Base-by-base conservation (phyloP, 2,797 vertebrate genomes). In the Dryobates pubescens region DNA sequence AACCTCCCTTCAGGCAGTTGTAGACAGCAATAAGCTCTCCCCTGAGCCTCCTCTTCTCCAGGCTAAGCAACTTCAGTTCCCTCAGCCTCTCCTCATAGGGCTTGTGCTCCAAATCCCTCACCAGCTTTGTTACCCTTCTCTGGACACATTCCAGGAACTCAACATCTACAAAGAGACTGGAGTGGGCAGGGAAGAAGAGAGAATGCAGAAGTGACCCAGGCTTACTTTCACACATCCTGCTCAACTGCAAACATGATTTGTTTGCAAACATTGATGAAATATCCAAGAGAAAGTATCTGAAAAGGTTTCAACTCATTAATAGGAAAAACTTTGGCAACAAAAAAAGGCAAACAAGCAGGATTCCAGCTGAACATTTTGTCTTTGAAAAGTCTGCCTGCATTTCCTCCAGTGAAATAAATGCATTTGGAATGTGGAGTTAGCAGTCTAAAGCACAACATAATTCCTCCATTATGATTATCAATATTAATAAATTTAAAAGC, bases 231-330 rank as follows among this genome's bases (percentile, higher is more conserved):
- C 38, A 77, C 15, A 64, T 72, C 36, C 54, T 74, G 3, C 36
- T 89, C 10, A 61, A 12, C 57, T 76, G 45, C 74, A 91, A 91
- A 74, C n/a, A 80, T 4, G 5, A 27, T 67, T 58, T 82, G 34
- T 67, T 93, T 87, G 43, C 62, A 90, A 87, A 74, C 11, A 41
- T 4, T 71, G 77, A 69, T 92, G 62, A 93, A 77, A 90, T 90
- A 64, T 87, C 43, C 36, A 61, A 18, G 74, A 82, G 65, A 82
- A 82, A 20, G 51, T 74, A 70, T 77, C 67, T 82, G 78, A 88
- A 86, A 90, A 93, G 51, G 77, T 82, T 88, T 92, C 51, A 68
- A 23, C 62, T 86, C 10, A 2, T 80, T 93, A 92, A 88, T 90
- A 65, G 62, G 56, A 47, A 91, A 90, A 86, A 90, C 64, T 20